A percentile compares a stretch with the other conserved stretches of the same genome.
Conservation (phyloP, 2,113 vertebrate genomes). For the Henicopernis longicauda region DNA sequence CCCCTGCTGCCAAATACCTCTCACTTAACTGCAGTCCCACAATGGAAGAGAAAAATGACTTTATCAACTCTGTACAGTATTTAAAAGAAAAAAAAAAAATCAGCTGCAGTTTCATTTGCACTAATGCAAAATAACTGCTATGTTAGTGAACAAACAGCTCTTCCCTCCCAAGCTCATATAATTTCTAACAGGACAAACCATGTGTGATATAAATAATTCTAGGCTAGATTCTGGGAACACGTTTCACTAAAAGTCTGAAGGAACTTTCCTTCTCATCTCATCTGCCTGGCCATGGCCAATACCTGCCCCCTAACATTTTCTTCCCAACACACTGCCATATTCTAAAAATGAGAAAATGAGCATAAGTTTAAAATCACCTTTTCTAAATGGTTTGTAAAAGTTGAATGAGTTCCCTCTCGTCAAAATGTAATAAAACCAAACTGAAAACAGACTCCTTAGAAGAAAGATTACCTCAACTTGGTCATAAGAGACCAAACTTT, state of each 20-base stretch:
- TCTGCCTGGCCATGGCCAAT: background rate
- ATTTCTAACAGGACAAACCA: background rate
- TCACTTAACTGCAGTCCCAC: background rate
- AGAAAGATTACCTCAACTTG: background rate
- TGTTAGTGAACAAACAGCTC: background rate
- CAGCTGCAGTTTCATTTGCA: background rate
- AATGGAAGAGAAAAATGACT: background rate
- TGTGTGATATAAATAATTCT: background rate
- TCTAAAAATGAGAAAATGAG: background rate
- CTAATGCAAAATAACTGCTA: background rate
- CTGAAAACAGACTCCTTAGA: background rate
- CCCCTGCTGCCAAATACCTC: background rate
- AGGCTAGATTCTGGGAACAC: background rate
- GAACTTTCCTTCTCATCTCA: background rate
- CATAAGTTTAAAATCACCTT: background rate
- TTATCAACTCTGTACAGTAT: background rate
- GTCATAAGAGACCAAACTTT: background rate
- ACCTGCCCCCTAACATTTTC: background rate
- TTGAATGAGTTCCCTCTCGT: background rate
- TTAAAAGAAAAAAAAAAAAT: background rate
- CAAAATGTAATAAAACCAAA: background rate
- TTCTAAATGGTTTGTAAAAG: background rate
- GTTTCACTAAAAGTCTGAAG: background rate
- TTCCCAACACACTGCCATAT: background rate
- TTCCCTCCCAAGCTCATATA: background rate